These are phyloP conservation scores for Dorcus parallelipipedus DNA, from an alignment of 2,888 invertebrate species.

Conservation along the genomic window DNA sequence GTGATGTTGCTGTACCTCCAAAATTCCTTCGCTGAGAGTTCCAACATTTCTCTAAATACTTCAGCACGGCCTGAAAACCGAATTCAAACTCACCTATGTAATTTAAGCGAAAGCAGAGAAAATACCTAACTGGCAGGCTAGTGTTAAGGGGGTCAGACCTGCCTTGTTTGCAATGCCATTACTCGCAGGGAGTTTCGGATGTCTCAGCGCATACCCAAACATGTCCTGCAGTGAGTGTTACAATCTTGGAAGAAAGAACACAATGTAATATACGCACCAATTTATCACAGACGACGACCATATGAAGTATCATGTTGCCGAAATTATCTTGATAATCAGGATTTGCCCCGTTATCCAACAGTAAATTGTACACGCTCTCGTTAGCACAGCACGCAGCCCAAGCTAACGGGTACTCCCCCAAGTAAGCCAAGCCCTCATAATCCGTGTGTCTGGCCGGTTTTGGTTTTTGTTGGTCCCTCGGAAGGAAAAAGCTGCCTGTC, in stretches of 20 bases:
- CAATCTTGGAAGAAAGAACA: neutral
- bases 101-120: neutral
- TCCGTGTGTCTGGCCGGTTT: constrained; percentile 80
- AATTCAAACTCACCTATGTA: too few relatives aligned
- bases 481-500: constrained; percentile 85
- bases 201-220: constrained; percentile 96
- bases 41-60: constrained; percentile 97
- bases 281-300: constrained; percentile 98
- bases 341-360: constrained; percentile 88
- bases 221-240: constrained; percentile 68
- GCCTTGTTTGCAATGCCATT: constrained; percentile 86
- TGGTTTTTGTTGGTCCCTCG: constrained; percentile 85
- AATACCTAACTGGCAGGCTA: constrained; percentile 86
- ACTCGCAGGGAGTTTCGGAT: constrained; percentile 89
- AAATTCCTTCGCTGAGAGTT: constrained; percentile 90
- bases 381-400: constrained; percentile 98
- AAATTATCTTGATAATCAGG: constrained; percentile 95
- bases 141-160: constrained; percentile 90
- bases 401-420: constrained; percentile 95
- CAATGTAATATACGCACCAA: constrained; percentile 58
- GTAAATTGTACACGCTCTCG: constrained; percentile 93
- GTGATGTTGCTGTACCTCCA: constrained; percentile 99
- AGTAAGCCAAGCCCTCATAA: constrained; percentile 94
- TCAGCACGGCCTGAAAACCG: constrained; percentile 69
- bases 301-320: constrained; percentile 98